Evolutionary conservation across 2,797 vertebrate species (phyloP).

Genomic region (Glossophaga mutica): DNA sequence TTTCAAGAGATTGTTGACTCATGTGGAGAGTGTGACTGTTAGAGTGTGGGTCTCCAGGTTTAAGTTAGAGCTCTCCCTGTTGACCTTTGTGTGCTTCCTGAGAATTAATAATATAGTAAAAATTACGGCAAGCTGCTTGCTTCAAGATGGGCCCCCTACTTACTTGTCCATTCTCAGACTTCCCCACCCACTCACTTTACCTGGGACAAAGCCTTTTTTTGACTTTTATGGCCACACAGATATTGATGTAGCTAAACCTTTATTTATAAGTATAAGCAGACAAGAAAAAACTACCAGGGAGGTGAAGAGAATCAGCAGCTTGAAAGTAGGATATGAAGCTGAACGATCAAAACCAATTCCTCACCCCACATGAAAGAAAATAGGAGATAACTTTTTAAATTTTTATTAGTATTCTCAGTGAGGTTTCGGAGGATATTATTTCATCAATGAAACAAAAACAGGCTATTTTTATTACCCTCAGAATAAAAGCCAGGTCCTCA

Average conservation of each 20-base stretch:
- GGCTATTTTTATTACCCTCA: background rate
- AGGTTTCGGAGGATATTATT: conserved; percentile 14
- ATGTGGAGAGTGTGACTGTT: background rate
- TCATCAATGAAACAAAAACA: background rate
- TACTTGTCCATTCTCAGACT: background rate
- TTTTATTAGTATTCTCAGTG: conserved; percentile 27
- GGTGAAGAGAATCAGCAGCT: conserved; percentile 18
- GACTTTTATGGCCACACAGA: background rate
- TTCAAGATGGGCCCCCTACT: background rate
- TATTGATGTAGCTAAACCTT: background rate
- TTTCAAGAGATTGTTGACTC: conserved; percentile 31
- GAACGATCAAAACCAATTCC: background rate
- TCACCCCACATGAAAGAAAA: background rate
- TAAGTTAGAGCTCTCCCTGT: background rate
- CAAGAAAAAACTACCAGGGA: background rate
- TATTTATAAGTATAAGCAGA: conserved; percentile 36
- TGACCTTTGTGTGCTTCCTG: background rate
- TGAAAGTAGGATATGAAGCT: background rate
- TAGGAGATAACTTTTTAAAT: conserved; percentile 2
- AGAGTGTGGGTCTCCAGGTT: background rate
- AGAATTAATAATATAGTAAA: background rate
- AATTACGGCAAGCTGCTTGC: background rate
- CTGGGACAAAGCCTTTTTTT: background rate
- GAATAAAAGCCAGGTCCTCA: background rate
- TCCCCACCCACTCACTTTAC: background rate